Conservation (phyloP, 2,113 vertebrate genomes). For the Dipodomys merriami region DNA sequence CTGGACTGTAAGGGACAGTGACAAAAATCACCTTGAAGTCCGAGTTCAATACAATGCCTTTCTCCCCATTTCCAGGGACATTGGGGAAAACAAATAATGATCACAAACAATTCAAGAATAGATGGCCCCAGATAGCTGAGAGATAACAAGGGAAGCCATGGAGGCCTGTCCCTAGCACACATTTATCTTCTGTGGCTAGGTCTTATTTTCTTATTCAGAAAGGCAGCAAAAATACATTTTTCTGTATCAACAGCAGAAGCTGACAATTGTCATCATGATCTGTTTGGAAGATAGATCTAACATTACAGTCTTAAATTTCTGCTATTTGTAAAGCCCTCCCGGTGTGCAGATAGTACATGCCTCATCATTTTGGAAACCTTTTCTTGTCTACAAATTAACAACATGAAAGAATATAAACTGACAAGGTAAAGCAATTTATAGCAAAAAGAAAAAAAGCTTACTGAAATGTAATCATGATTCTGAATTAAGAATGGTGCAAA, state of each 20-base stretch:
- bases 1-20: slow-evolving; percentile 36
- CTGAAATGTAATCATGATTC: slow-evolving; percentile 29
- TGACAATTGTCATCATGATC: neutral
- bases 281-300: slow-evolving; percentile 10
- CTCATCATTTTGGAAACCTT: neutral
- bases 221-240: neutral
- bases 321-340: neutral
- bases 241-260: neutral
- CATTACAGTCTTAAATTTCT: neutral
- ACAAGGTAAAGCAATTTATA: slow-evolving; percentile 48
- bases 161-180: neutral
- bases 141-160: neutral
- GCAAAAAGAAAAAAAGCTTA: neutral
- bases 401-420: neutral
- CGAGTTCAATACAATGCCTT: neutral
- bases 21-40: neutral
- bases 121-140: neutral
- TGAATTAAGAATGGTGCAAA: slow-evolving; percentile 24
- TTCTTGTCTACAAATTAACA: slow-evolving; percentile 34
- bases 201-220: neutral
- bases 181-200: neutral
- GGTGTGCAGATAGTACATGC: neutral
- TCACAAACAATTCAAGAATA: neutral
- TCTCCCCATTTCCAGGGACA: neutral
- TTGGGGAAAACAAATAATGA: neutral